These are phyloP conservation scores for Argynnis bischoffii DNA, from an alignment of 2,888 invertebrate genomes.

Conservation along the genomic window DNA sequence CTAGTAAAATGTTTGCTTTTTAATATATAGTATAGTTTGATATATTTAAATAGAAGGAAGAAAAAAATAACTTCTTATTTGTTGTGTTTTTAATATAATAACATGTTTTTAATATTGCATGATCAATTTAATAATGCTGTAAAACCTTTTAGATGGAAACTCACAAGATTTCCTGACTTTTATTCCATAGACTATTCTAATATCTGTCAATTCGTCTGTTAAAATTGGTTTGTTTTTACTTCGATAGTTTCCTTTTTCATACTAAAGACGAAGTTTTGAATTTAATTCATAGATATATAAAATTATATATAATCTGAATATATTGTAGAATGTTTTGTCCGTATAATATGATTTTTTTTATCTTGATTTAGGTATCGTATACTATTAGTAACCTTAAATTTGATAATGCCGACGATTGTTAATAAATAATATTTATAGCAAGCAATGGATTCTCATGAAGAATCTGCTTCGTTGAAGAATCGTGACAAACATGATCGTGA, in stretches of 20 bases:
- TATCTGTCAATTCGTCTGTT: conserved; percentile 32
- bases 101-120: too few species aligned
- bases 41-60: too few species aligned
- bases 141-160: not conserved
- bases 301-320: not conserved
- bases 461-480: conserved; percentile 56
- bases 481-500: conserved; percentile 56
- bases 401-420: conserved; percentile 70
- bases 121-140: too few species aligned
- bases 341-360: not conserved
- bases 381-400: conserved; percentile 62
- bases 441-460: conserved; percentile 72
- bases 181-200: not conserved
- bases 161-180: not conserved
- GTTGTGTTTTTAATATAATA: too few species aligned
- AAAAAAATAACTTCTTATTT: too few species aligned
- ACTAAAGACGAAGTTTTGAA: conserved; percentile 7
- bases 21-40: too few species aligned
- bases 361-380: conserved; percentile 13
- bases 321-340: not conserved
- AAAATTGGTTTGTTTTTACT: conserved; percentile 41
- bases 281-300: not conserved
- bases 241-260: conserved; percentile 32
- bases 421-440: conserved; percentile 56
- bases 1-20: too few species aligned